These are phyloP conservation scores for Mus minutoides DNA, from an alignment of 2,797 vertebrate genomes.

Conservation along the genomic window DNA sequence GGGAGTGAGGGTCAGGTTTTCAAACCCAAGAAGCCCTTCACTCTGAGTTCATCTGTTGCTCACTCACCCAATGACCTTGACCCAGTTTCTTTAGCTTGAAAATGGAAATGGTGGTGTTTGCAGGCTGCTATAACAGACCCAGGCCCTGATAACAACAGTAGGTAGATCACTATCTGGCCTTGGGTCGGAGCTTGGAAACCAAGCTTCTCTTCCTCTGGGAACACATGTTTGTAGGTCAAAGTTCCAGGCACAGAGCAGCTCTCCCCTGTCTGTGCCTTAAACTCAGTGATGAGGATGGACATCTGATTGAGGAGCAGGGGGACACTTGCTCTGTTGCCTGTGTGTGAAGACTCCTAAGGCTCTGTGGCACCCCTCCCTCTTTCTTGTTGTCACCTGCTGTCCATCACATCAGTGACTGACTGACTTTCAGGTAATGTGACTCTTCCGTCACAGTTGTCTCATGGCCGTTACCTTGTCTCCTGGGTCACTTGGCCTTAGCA, in stretches of 20 bases:
- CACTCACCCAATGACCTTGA: slow-evolving; percentile 24
- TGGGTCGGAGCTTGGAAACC: background rate
- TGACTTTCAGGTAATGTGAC: background rate
- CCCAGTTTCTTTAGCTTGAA: slow-evolving; percentile 29
- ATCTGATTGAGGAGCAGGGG: background rate
- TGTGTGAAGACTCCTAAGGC: background rate
- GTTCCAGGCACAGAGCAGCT: background rate
- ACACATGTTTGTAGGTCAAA: background rate
- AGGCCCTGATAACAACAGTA: background rate
- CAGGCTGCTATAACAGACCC: background rate
- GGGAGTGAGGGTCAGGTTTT: slow-evolving; percentile 53
- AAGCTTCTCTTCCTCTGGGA: background rate
- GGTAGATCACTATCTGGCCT: background rate
- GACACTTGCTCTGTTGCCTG: background rate
- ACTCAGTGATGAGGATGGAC: fast-evolving
- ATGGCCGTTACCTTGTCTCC: background rate
- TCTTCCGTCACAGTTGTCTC: background rate
- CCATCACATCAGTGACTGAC: background rate
- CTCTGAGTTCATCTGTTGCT: slow-evolving; percentile 51
- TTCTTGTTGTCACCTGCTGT: background rate
- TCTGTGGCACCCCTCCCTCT: background rate
- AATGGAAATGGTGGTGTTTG: background rate
- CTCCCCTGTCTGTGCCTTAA: background rate
- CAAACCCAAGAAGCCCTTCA: background rate
- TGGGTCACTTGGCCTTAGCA: background rate